Percentiles rank a stretch among this genome's conserved stretches.
phyloP scores from a whole-genome alignment of 2,113 vertebrate genomes.

The Melanerpes formicivorus region DNA sequence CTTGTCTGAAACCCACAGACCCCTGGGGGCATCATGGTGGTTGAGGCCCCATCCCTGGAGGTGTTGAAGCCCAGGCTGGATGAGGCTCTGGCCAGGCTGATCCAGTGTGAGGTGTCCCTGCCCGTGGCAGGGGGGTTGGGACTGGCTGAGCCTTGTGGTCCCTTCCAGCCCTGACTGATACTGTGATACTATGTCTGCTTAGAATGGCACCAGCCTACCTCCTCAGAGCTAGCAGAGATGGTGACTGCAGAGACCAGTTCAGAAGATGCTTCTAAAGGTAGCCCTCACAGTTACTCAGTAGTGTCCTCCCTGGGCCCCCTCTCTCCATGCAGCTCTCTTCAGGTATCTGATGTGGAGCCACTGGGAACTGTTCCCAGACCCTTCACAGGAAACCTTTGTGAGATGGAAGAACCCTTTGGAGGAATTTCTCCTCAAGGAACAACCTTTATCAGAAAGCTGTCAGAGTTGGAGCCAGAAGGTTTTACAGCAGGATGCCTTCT shows the following conservation, averaged over 20 bases:
- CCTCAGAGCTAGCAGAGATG: neutral
- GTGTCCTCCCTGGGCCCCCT: neutral
- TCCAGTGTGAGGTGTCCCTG: too few species aligned
- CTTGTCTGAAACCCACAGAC: neutral
- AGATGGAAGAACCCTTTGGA: neutral
- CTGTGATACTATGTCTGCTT: neutral
- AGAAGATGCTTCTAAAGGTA: neutral
- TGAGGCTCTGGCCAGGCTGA: too few species aligned
- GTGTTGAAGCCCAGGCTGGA: too few species aligned
- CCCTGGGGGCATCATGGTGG: neutral
- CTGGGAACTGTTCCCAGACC: neutral
- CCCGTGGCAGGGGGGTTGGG: too few species aligned
- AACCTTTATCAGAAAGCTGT: neutral
- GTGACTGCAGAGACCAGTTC: neutral
- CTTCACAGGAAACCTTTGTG: neutral
- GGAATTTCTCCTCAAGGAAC: neutral
- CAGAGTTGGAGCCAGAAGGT: neutral
- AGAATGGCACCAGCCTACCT: neutral
- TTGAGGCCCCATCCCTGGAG: too few species aligned
- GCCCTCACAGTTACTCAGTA: neutral
- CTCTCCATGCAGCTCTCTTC: neutral
- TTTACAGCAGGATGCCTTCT: constrained; percentile 17
- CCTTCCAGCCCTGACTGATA: too few species aligned
- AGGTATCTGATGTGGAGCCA: neutral
- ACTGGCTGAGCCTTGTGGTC: too few species aligned